Conservation (phyloP, 2,797 vertebrate species). For the Acridotheres tristis region DNA sequence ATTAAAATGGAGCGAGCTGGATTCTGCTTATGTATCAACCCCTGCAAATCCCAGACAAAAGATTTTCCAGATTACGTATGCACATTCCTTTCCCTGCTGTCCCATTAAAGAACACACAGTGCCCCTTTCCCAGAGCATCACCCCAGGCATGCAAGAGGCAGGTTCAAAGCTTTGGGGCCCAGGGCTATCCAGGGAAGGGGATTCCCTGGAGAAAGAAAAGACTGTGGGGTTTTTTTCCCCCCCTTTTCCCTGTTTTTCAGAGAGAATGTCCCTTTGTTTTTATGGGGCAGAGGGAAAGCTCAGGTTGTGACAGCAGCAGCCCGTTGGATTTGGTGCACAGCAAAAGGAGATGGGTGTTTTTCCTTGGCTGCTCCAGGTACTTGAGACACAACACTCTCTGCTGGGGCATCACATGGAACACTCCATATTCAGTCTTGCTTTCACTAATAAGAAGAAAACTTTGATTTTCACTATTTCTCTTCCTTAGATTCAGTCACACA, state of each 20-base stretch:
- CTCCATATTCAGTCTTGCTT: neutral
- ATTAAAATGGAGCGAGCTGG: neutral
- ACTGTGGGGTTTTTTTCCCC: fast-evolving
- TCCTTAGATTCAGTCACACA: neutral
- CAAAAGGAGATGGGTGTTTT: neutral
- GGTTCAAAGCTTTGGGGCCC: neutral
- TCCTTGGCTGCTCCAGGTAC: neutral
- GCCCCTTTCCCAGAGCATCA: neutral
- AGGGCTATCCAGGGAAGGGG: neutral
- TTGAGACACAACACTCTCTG: fast-evolving
- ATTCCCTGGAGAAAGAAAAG: neutral
- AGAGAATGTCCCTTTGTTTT: neutral
- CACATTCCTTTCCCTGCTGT: constrained; percentile 19
- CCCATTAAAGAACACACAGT: neutral
- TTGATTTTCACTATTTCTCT: neutral
- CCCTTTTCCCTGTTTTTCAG: fast-evolving
- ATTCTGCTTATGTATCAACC: neutral
- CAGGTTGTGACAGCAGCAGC: neutral
- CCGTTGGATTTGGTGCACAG: fast-evolving
- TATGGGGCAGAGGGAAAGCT: neutral
- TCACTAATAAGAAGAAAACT: neutral
- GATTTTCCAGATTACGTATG: constrained; percentile 1
- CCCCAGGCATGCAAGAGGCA: neutral
- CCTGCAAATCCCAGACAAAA: neutral
- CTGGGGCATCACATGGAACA: fast-evolving